Evolutionary conservation across 92 coral and sea anemone genomes (phyloP), one percentile per base, ranked within the genome.

Genomic region (Porites lobata): DNA sequence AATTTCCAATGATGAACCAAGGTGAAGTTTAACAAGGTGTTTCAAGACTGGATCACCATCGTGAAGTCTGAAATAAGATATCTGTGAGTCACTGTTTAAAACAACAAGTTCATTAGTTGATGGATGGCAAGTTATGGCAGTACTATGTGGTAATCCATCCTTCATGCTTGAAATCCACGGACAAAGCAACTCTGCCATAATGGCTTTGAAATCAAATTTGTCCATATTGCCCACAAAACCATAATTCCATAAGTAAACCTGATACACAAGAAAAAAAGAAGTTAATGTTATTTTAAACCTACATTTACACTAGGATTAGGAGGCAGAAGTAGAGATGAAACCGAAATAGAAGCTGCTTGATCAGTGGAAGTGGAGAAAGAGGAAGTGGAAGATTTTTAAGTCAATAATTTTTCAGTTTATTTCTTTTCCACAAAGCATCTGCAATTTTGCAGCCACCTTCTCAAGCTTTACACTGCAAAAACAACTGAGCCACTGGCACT

Each of bases 161-260:
- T 90, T 75, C 8, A 73, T 19, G 78, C 73, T 78, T 17, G 78
- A 74, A 2, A 84, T 83, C 94, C 98, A 94, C 17, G 80, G 68
- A 59, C 96, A 94, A 18, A 95, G 88, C 15, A 95, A 79, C 75
- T 94, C 96, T 64, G 95, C 86, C 29, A 92, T 83, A 20, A 97
- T 94, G 38, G 91, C 91, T 77, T 91, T 96, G 81, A 97, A 95
- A 86, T 97, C 98, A 32, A 93, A 84, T 74, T 92, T 88, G 68
- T 86, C 94, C 20, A 94, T 72, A 63, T 89, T 91, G 22, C 65
- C 89, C 77, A 94, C 82, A 19, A 80, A 61, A 10, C 90, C 91
- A 80, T 87, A 76, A 58, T 92, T 93, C 94, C 92, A 92, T 26
- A 95, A 86, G 79, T 85, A 91, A n/a, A 87, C 97, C 99, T 97